Evolutionary conservation across 1,140 invertebrate genomes (phyloP), one percentile per base, ranked within the genome.

Genomic region (Campoletis sonorensis): DNA sequence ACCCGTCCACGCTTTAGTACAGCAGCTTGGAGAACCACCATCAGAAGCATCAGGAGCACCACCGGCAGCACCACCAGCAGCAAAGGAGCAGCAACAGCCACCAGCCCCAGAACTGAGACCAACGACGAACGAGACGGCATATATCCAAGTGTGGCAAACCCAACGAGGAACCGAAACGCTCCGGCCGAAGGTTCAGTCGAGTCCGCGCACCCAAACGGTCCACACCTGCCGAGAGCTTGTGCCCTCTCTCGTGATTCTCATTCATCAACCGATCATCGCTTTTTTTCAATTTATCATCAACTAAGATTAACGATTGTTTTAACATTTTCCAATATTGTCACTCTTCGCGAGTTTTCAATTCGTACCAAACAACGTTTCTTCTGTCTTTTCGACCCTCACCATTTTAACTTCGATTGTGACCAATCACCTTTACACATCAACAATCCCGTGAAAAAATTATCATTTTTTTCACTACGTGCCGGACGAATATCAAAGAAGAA

Each of bases 191-290:
- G 89, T 92, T 92, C 91, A 92, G 91, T 92, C 91, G 88, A 91
- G 90, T 90, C 91, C 91, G 90, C 89, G 91, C 91, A 88, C 85
- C 90, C 91, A 92, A 91, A 92, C 91, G 90, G 89, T 92, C 90
- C 90, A 92, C 90, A 92, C 91, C 91, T 90, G 87, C 67, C 89
- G 87, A 85, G 78, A 61, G 61, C 11, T 64, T 70, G 51, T 68
- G 30, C 67, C 40, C 30, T 68, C 33, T 79, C 45, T 79, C 61
- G 61, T 67, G 77, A 68, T 30, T 49, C 15, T 40, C 40, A 7
- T 11, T 37, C 54, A 79, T 68, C 21, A 79, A 79, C 72, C 51
- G 51, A 68, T 64, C 61, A 26, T 21, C 54, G 2, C 21, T 10
- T n/a, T 58, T 58, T 18, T 26, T 40, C 54, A n/a, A n/a, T 10